Conservation (phyloP, 1,140 invertebrate species). For the Lutraria rhynchaena region DNA sequence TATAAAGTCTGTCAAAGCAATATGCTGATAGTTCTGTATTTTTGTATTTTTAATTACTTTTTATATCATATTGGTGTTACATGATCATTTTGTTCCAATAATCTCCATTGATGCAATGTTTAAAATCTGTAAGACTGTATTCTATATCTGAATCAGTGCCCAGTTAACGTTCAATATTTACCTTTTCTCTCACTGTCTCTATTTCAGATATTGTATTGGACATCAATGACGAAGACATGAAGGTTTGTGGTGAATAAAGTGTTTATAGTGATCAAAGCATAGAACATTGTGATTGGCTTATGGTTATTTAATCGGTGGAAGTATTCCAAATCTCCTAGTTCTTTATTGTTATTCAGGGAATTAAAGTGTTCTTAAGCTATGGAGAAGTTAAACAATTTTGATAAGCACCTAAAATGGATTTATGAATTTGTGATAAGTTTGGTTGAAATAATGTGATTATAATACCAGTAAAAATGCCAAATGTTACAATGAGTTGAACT, state of each 20-base stretch:
- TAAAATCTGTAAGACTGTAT: too few species aligned
- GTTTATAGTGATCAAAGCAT: neutral
- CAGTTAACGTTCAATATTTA: too few species aligned
- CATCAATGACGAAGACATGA: neutral
- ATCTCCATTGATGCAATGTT: too few species aligned
- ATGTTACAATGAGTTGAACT: neutral
- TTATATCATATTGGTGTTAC: too few species aligned
- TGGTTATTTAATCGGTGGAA: neutral
- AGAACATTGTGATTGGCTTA: neutral
- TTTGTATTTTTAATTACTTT: too few species aligned
- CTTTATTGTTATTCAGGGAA: neutral
- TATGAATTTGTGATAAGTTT: neutral
- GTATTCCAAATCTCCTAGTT: neutral
- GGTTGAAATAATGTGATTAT: neutral
- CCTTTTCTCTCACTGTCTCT: too few species aligned
- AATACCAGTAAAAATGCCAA: neutral
- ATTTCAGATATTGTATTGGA: neutral
- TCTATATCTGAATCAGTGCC: too few species aligned
- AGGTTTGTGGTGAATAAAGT: constrained; percentile 1
- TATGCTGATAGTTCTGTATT: too few species aligned
- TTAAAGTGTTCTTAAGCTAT: neutral
- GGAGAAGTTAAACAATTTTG: constrained; percentile 22
- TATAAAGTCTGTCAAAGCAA: too few species aligned
- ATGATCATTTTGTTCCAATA: too few species aligned
- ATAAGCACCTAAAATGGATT: constrained; percentile 52